phyloP scores from a whole-genome alignment of 2,113 vertebrate species.

The Lonchura striata region DNA sequence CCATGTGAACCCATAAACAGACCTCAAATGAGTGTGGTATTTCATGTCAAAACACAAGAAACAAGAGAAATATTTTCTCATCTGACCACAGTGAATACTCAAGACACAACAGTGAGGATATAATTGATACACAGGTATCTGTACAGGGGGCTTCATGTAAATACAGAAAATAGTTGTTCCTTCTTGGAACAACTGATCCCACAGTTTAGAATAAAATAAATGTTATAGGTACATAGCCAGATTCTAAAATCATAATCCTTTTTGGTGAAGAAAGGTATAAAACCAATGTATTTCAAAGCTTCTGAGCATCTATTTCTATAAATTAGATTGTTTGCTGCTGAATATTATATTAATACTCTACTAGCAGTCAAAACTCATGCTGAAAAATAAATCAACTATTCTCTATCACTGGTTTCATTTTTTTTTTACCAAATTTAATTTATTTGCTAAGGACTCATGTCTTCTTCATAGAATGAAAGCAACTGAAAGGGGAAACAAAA shows the following conservation, averaged over 20 bases:
- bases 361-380: background rate
- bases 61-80: background rate
- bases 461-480: background rate
- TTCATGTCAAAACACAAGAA: accelerated
- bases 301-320: background rate
- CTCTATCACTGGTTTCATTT: background rate
- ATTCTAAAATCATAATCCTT: background rate
- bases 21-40: background rate
- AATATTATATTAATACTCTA: background rate
- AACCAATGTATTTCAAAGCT: background rate
- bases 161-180: background rate
- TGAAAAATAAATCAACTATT: background rate
- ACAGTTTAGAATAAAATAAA: background rate
- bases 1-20: background rate
- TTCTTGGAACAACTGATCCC: too few species aligned
- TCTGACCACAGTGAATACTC: background rate
- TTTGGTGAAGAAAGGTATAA: background rate
- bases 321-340: background rate
- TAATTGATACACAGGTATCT: background rate
- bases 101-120: background rate
- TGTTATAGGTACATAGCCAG: accelerated
- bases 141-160: accelerated
- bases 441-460: background rate
- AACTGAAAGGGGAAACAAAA: background rate
- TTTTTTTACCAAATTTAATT: background rate